Evolutionary conservation across 2,888 invertebrate species (phyloP), one percentile per base, ranked within the genome.

Genomic region (Nebria brevicollis): DNA sequence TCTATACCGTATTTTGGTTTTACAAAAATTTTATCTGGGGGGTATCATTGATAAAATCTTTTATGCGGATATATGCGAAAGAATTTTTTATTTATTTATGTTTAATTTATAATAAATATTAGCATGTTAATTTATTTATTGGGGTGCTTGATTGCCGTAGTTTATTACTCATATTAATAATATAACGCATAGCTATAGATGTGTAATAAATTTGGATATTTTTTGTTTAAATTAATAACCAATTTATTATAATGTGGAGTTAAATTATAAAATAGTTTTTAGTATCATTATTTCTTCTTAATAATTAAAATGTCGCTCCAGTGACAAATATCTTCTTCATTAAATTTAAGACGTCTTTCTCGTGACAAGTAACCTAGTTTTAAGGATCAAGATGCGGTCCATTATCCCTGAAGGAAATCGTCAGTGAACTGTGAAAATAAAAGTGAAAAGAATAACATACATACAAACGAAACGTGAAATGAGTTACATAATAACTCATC

Each of bases 311-410:
- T 68, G 77, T 77, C 77, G 66, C 66, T 68, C 66, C 66, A 66
- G 66, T 77, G 68, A 68, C 20, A 68, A 66, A 77, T 77, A 77
- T 66, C 25, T 68, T 43, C 68, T 77, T 42, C 26, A 42, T 66
- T 77, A 43, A 68, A 77, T 77, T 77, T 77, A 77, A 66, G 42
- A 68, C 34, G 66, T 20, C 42, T 66, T 15, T 77, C 42, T 66
- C 42, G 76, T 43, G 77, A 77, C 77, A 68, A 68, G 77, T 68
- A 77, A 77, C 77, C 77, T 68, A 77, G 77, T 77, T 75, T 41
- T 64, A 64, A 76, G 34, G 54, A 54, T 54, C 54, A 54, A 54
- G 26, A 66, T 75, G 66, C 42, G 41, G 66, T 42, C 77, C 70
- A 34, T 25, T 26, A 70, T 34, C 70, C 70, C 70, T 2, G 25